Evolutionary conservation across 2,888 invertebrate species (phyloP), one percentile per base, ranked within the genome.

Genomic region (Agrochola lota): DNA sequence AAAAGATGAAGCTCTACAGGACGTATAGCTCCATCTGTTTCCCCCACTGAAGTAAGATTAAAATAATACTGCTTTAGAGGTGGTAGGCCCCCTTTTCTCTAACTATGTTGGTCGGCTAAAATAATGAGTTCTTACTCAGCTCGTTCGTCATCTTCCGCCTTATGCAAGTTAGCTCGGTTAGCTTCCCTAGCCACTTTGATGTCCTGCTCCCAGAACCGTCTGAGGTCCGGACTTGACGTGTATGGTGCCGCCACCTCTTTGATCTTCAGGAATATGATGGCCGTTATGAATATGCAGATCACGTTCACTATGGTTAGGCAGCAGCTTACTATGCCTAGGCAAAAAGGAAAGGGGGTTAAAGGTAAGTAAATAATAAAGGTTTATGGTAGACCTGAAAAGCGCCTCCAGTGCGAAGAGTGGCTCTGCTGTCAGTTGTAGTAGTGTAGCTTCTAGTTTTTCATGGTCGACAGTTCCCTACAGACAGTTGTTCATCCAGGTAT

Each of bases 171-270:
- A 6, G 97, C 97, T 73, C 97, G 96, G 91, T 98, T 98, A 35
- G 97, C 97, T 87, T 98, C 97, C 46, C 98, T 95, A 0, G 97
- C 98, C n/a, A 98, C 97, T 75, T 97, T 97, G 74, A 98, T 97
- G 92, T 98, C 98, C 85, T 98, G 97, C 91, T 98, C 98, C 98
- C 98, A 98, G 94, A 98, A 98, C 87, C 98, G 96, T 85, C 98
- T 97, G 71, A 98, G 95, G 90, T 98, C 98, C 43, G 98, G 97
- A 81, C 98, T 98, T 1, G 98, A 98, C 0, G 98, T 98, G 89
- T 98, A 98, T 0, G 98, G 98, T 71, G 98, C 98, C 0, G 98
- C 98, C 15, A 98, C 98, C 94, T 98, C 98, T 93, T 98, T 98
- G 85, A 98, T 98, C 97, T 98, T 98, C 71, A 98, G 95, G 81